phyloP scores from a whole-genome alignment of 1,140 invertebrate genomes.

The Penaeus indicus region DNA sequence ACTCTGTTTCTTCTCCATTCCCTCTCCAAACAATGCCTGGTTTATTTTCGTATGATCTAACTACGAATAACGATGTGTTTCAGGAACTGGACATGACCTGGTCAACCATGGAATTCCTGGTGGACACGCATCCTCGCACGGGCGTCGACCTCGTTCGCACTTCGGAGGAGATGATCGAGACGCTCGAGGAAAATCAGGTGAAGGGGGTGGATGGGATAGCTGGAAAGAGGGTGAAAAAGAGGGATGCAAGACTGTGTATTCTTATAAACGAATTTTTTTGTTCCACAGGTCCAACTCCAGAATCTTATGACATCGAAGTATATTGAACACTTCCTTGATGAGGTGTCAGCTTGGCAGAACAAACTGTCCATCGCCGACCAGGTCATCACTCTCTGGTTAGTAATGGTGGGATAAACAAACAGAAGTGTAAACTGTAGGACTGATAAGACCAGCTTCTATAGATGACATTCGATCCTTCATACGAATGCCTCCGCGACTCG shows the following conservation, averaged over 20 bases:
- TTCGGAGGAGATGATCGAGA: conserved; percentile 96
- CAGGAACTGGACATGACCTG: conserved; percentile 91
- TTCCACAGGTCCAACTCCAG: conserved; percentile 85
- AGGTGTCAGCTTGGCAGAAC: conserved; percentile 94
- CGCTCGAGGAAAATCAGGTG: conserved; percentile 96
- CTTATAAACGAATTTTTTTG: not conserved
- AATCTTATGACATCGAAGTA: conserved; percentile 97
- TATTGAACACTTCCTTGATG: conserved; percentile 93
- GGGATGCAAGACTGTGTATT: too few relatives aligned
- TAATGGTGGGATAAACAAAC: not conserved
- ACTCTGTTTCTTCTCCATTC: not conserved
- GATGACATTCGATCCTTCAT: too few relatives aligned
- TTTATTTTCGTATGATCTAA: too few relatives aligned
- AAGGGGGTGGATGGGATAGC: not conserved
- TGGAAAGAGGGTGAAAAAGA: too few relatives aligned
- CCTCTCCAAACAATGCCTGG: too few relatives aligned
- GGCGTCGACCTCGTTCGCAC: conserved; percentile 85
- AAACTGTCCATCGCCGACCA: conserved; percentile 94
- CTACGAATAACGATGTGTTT: too few relatives aligned
- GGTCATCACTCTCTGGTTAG: conserved; percentile 68
- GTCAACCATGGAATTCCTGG: conserved; percentile 93
- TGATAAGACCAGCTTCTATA: too few relatives aligned
- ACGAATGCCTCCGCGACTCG: too few relatives aligned
- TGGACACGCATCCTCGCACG: conserved; percentile 88
- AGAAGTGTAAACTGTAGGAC: too few relatives aligned